Base-by-base conservation (phyloP, 2,888 invertebrate genomes). In the Cephus pulcher region DNA sequence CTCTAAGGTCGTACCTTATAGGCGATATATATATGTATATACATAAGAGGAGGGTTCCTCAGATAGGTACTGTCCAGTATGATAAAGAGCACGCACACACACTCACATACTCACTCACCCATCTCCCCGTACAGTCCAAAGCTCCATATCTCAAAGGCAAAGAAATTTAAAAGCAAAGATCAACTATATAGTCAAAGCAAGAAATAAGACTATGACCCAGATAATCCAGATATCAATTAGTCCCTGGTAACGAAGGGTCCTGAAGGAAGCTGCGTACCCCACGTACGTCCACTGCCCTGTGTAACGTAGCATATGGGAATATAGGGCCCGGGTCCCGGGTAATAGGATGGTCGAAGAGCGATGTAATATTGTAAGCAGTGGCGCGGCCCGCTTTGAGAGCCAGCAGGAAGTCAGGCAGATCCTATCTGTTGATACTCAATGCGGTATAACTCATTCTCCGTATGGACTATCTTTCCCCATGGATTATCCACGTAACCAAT, bases 381-480 rank as follows among this genome's bases (percentile, higher is more conserved):
- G 79, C 79, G 82, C 82, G 82, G 83, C 69, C 56, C 73, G 77
- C 83, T 83, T 82, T 81, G 35, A 77, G 75, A 74, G 12, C 15
- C 15, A 74, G 78, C 40, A 35, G 23, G 73, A 74, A 70, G 73
- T n/a, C 33, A 34, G 82, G 79, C 78, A 84, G 84, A 84, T 84
- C 81, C 84, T 84, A 84, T 84, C 84, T 80, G 84, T 76, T 84
- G 84, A 84, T 84, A 81, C 84, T 84, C 82, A 84, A 84, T 84
- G 84, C 80, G 83, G 81, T 82, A 83, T 83, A 83, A 83, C 83
- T 83, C 83, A 83, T 83, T 83, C 83, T 83, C 74, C 12, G 74
- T 74, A 74, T 74, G 74, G 74, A 35, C 74, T 74, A 74, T 74
- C 74, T 74, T 35, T 74, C 74, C 74, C 74, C 35, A 35, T 35